Evolutionary conservation across 2,797 vertebrate genomes (phyloP).

Genomic region (Rostrhamus sociabilis): DNA sequence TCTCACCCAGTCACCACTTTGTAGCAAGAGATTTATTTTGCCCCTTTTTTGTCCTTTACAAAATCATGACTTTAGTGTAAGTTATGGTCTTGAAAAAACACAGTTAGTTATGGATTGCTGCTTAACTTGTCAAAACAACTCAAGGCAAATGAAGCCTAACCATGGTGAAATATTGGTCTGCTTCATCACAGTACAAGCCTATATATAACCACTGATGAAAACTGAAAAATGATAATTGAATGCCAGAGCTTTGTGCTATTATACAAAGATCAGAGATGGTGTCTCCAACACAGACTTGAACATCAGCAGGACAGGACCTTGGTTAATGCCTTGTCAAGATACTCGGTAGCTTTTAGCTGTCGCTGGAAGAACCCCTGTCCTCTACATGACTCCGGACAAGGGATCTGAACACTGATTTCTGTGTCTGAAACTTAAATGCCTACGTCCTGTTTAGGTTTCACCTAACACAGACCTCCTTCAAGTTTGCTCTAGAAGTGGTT

Average conservation of each 20-base stretch:
- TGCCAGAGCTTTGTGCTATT: background rate
- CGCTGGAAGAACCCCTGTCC: background rate
- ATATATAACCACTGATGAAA: conserved; percentile 16
- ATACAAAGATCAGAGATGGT: background rate
- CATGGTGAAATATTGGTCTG: conserved; percentile 18
- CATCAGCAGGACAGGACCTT: background rate
- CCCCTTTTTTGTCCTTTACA: conserved; percentile 38
- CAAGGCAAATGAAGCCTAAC: conserved; percentile 42
- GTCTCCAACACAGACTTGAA: background rate
- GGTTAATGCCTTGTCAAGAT: background rate
- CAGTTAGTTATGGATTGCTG: background rate
- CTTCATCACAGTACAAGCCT: background rate
- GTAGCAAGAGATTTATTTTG: conserved; percentile 37
- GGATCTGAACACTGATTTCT: background rate
- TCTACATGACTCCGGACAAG: background rate
- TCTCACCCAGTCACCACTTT: background rate
- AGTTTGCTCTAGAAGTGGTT: background rate
- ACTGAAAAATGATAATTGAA: background rate
- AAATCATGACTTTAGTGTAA: conserved; percentile 21
- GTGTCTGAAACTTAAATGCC: background rate
- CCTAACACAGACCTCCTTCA: background rate
- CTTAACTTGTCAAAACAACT: conserved; percentile 45
- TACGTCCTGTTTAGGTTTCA: background rate
- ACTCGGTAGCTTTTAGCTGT: background rate
- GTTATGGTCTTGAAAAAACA: conserved; percentile 28